phyloP scores from a whole-genome alignment of 2,888 invertebrate species.

The Norana najaformis region DNA sequence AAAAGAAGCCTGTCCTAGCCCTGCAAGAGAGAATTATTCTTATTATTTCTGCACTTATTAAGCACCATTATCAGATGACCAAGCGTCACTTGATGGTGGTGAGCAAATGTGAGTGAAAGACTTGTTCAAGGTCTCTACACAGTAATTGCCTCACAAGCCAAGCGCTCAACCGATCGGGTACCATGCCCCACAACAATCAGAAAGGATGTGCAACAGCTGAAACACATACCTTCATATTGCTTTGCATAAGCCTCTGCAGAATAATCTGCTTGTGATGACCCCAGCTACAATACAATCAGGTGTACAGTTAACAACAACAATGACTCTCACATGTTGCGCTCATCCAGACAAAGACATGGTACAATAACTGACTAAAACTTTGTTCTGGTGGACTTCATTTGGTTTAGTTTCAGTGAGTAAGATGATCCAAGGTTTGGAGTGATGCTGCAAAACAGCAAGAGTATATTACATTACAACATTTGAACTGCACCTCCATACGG shows the following conservation, averaged over 20 bases:
- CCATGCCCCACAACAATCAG: too few species aligned
- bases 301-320: not conserved
- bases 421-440: not conserved
- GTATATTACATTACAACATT: not conserved
- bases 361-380: not conserved
- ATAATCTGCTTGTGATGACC: not conserved
- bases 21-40: too few species aligned
- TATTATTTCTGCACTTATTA: too few species aligned
- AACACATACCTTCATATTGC: constrained; percentile 15
- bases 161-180: too few species aligned
- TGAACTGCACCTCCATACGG: not conserved
- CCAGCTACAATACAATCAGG: not conserved
- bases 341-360: not conserved
- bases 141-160: too few species aligned
- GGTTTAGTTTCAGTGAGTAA: not conserved
- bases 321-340: not conserved
- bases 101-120: too few species aligned
- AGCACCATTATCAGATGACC: too few species aligned
- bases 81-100: too few species aligned
- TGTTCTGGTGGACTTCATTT: not conserved
- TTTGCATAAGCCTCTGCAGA: not conserved
- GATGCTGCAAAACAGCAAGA: not conserved
- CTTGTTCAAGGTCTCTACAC: too few species aligned
- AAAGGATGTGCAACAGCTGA: not conserved
- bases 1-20: too few species aligned